These are phyloP conservation scores for Nemoura dubitans DNA, from an alignment of 2,888 invertebrate species.

Conservation along the genomic window DNA sequence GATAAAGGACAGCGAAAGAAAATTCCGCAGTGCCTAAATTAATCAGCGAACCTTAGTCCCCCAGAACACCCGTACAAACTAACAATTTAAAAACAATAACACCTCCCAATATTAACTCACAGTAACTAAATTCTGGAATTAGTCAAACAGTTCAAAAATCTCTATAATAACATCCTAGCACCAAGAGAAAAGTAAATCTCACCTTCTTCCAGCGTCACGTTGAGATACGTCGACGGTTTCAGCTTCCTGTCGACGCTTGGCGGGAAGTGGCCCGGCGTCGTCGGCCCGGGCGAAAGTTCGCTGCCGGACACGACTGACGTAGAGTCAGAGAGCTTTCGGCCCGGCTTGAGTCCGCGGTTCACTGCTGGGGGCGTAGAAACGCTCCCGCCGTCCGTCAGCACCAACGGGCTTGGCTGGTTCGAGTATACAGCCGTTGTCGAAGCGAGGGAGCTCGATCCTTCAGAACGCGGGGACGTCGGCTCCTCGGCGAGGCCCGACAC, in stretches of 20 bases:
- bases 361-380: conserved; percentile 71
- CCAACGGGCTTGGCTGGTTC: conserved; percentile 67
- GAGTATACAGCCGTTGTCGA: conserved; percentile 66
- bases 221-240: conserved; percentile 55
- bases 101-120: too few species aligned
- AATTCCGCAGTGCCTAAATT: too few species aligned
- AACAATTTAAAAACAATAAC: too few species aligned
- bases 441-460: conserved; percentile 56
- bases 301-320: conserved; percentile 58
- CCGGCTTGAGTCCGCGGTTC: conserved; percentile 83
- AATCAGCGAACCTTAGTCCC: too few species aligned
- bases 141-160: too few species aligned
- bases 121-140: too few species aligned
- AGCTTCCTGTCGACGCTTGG: conserved; percentile 59
- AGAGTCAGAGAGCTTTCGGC: conserved; percentile 65
- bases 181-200: not conserved
- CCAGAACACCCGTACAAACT: too few species aligned
- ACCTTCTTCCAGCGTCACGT: conserved; percentile 41
- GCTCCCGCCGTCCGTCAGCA: conserved; percentile 31
- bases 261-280: conserved; percentile 60
- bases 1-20: too few species aligned
- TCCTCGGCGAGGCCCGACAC: conserved; percentile 56
- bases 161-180: too few species aligned
- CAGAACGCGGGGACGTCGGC: conserved; percentile 64
- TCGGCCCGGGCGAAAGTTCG: conserved; percentile 60